Evolutionary conservation across 2,797 vertebrate species (phyloP).

Genomic region (Thaleichthys pacificus): DNA sequence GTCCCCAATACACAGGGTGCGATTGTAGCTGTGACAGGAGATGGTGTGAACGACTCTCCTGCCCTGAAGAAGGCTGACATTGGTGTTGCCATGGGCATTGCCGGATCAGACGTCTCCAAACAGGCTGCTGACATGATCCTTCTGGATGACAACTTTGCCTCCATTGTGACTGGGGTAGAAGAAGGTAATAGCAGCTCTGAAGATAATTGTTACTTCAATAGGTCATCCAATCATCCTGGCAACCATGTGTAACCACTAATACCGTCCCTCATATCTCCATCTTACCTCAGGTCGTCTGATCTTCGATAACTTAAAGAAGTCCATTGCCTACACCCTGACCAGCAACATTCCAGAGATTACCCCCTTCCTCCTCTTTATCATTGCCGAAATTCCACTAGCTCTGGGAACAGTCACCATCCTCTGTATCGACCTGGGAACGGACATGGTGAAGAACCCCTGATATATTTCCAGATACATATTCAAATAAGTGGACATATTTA

Average conservation of each 20-base stretch:
- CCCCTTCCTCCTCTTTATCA: constrained; percentile 95
- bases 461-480: neutral
- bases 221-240: neutral
- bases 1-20: constrained; percentile 77
- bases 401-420: constrained; percentile 96
- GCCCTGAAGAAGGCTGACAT: constrained; percentile 97
- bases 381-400: constrained; percentile 92
- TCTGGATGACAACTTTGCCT: constrained; percentile 95
- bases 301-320: constrained; percentile 99
- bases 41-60: constrained; percentile 95
- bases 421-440: constrained; percentile 96
- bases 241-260: neutral
- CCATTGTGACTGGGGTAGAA: constrained; percentile 96
- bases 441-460: constrained; percentile 83
- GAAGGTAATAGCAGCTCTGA: constrained; percentile 76
- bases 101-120: constrained; percentile 95
- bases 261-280: neutral
- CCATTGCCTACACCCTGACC: constrained; percentile 96
- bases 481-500: too few species aligned
- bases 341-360: constrained; percentile 99
- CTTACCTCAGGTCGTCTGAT: constrained; percentile 86
- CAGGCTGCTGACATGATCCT: constrained; percentile 99
- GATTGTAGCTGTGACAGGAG: constrained; percentile 95
- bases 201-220: neutral
- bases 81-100: constrained; percentile 94